Conservation (phyloP, 92 coral and sea anemone species). For the Zoanthus solanderi region DNA sequence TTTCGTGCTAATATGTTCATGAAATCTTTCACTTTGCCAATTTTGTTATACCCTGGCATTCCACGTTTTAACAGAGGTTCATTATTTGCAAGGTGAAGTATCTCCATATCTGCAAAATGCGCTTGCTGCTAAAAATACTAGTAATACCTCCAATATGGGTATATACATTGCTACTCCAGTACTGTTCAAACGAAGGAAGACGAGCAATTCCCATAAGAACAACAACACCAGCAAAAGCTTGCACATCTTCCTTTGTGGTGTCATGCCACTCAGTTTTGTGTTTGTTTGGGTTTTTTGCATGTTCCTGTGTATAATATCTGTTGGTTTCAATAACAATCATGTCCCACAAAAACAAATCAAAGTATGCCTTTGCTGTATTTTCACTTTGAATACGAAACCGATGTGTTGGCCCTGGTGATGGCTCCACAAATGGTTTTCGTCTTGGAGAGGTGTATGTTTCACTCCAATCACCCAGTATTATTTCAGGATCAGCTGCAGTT, state of each 20-base stretch:
- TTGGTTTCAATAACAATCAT: constrained; percentile 61
- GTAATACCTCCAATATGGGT: constrained; percentile 14
- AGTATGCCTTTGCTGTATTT: constrained; percentile 27
- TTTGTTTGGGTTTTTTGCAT: not conserved
- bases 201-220: not conserved
- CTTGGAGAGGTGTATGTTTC: not conserved
- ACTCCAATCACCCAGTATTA: not conserved
- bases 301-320: constrained; percentile 50
- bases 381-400: constrained; percentile 43
- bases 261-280: constrained; percentile 19
- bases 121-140: not conserved
- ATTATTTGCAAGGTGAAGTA: constrained; percentile 1
- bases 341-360: constrained; percentile 55
- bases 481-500: not conserved
- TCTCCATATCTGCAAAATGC: not conserved
- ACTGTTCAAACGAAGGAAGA: constrained; percentile 1
- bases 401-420: constrained; percentile 58
- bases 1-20: not conserved
- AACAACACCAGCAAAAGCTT: constrained; percentile 17
- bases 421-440: constrained; percentile 31
- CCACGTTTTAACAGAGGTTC: not conserved
- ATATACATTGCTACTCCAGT: not conserved
- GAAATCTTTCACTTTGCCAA: not conserved
- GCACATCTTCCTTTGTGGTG: not conserved
- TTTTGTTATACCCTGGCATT: constrained; percentile 1